Percentiles rank a stretch among this genome's conserved stretches.
These are phyloP conservation scores for Diarsia brunnea DNA, from an alignment of 2,888 invertebrate species.

Conservation along the genomic window DNA sequence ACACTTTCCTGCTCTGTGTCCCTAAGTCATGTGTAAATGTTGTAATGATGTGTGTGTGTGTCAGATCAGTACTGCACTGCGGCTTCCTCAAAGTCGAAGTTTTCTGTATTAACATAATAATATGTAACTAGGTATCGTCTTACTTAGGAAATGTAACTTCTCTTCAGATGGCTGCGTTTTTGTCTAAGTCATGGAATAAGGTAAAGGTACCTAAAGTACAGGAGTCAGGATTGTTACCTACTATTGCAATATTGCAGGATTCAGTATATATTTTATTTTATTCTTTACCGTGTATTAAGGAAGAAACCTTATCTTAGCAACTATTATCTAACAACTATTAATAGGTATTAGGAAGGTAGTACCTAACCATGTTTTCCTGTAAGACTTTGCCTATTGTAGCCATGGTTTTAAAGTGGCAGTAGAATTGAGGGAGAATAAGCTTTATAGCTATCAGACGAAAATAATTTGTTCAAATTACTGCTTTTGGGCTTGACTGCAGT, in stretches of 20 bases:
- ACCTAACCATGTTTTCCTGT: constrained; percentile 10
- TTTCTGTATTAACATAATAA: background rate
- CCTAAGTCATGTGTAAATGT: background rate
- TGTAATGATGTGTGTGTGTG: no score
- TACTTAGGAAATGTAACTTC: background rate
- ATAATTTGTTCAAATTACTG: no score
- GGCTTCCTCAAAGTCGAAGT: background rate
- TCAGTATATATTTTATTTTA: no score
- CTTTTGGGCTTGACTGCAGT: no score
- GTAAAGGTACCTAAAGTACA: no score
- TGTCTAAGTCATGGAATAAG: background rate
- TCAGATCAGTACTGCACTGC: background rate
- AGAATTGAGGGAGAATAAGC: background rate
- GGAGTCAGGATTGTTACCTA: no score
- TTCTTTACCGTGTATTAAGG: no score
- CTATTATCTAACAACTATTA: no score
- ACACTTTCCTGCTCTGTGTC: background rate
- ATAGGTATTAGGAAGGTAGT: background rate
- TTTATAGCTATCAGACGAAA: background rate
- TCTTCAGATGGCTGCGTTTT: background rate
- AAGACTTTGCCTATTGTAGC: background rate
- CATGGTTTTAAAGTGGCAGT: background rate
- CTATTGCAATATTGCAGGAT: no score
- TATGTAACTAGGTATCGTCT: background rate
- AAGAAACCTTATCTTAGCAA: no score